Conservation (phyloP, 1,140 invertebrate species). For the Diplogasteroides magnus region DNA sequence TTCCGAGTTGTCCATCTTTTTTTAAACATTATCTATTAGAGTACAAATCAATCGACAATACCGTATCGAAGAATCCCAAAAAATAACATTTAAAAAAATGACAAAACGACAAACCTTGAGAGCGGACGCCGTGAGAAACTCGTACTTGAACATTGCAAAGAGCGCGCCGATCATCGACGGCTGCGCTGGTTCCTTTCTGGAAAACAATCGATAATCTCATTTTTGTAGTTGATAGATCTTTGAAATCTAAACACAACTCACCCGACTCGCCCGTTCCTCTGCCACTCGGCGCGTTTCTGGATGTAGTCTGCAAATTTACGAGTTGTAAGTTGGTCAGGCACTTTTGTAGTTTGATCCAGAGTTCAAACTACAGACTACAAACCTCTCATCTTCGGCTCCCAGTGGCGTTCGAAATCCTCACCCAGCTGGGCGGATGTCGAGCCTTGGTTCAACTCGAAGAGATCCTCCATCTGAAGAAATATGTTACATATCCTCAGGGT, state of each 20-base stretch:
- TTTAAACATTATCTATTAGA: neutral
- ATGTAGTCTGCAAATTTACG: neutral
- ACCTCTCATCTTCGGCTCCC: slow-evolving; percentile 40
- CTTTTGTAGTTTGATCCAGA: too few relatives aligned
- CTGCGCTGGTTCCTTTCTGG: slow-evolving; percentile 1
- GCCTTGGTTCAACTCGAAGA: slow-evolving; percentile 43
- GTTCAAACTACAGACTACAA: too few relatives aligned
- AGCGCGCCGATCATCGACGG: slow-evolving; percentile 41
- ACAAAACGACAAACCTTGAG: too few relatives aligned
- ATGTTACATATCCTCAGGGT: too few relatives aligned
- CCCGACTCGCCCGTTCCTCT: neutral
- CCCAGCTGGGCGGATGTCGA: slow-evolving; percentile 29
- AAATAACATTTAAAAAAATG: too few relatives aligned
- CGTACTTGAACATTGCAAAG: slow-evolving; percentile 40
- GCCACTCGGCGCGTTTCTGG: neutral
- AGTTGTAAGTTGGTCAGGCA: neutral
- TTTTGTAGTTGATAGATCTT: too few relatives aligned
- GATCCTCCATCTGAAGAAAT: slow-evolving; percentile 32
- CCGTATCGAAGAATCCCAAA: too few relatives aligned
- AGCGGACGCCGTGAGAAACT: slow-evolving; percentile 18
- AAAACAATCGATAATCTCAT: neutral
- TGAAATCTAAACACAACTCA: too few relatives aligned
- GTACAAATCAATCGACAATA: too few relatives aligned
- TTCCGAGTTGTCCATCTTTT: neutral
- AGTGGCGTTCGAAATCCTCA: slow-evolving; percentile 39